Conservation (phyloP, 2,888 invertebrate genomes). For the Dryadula phaetusa region DNA sequence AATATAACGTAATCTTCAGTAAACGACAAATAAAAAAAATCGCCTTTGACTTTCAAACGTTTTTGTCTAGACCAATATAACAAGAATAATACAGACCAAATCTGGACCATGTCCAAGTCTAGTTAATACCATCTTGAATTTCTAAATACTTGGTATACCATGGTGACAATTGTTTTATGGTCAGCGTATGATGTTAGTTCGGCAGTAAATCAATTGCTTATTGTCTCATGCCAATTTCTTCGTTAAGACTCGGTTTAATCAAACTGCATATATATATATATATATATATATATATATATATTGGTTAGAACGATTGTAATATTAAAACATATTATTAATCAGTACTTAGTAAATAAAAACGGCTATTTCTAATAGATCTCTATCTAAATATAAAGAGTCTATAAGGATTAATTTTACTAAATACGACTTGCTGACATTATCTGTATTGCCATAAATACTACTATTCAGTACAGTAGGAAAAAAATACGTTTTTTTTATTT, state of each 20-base stretch:
- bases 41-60: constrained; percentile 1
- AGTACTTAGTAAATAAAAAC: too few relatives aligned
- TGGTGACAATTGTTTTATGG: constrained; percentile 22
- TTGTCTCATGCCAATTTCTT: constrained; percentile 14
- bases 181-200: constrained; percentile 6
- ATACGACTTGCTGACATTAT: not conserved
- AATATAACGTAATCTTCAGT: not conserved
- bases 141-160: constrained; percentile 2
- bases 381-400: too few relatives aligned
- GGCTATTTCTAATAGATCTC: too few relatives aligned
- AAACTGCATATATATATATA: too few relatives aligned
- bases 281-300: too few relatives aligned
- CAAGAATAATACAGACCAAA: constrained; percentile 5
- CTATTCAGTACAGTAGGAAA: too few relatives aligned
- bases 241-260: not conserved
- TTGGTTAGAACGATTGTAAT: too few relatives aligned
- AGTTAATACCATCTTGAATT: constrained; percentile 19
- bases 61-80: constrained; percentile 12
- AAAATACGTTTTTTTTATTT: too few relatives aligned
- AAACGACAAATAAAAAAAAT: not conserved
- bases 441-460: not conserved
- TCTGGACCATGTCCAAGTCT: constrained; percentile 10
- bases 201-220: not conserved
- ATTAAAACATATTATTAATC: too few relatives aligned
- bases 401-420: too few relatives aligned